Base-by-base conservation (phyloP, 2,888 invertebrate species). In the Phasia obesa region DNA sequence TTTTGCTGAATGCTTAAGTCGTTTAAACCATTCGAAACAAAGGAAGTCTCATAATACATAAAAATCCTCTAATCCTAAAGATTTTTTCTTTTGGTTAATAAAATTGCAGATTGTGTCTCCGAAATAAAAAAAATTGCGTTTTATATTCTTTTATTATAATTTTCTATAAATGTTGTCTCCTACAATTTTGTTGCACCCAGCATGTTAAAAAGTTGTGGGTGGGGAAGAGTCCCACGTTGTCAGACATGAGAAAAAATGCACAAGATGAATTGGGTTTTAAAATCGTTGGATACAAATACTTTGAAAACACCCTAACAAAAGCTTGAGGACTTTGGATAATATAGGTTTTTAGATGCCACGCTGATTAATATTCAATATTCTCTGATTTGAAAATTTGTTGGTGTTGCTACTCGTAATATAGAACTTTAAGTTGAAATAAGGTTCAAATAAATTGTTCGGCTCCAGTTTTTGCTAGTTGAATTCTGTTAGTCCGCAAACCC, bases 31-130 rank as follows among this genome's bases (percentile, higher is more conserved):
- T 27, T 17, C 27, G n/a, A 59, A 53, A 11, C 21, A 42, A 51
- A 59, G 13, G 23, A 19, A 51, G 13, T 31, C 53, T 9, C 38
- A 13, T 27, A 55, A 21, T 38, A 44, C 49, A 6, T 15, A 57
- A 38, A 78, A 49, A 21, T 1, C 25, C 47, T 31, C 35, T 65
- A 47, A 49, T 65, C 15, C 23, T 44, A 62, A 60, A 71, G 55
- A 38, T 71, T 76, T 59, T 60, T 27, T 42, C 60, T 31, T 21
- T 44, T 71, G 21, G 15, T 21, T 44, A 44, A 74, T 57, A 73
- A 73, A 78, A 73, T 60, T 81, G 67, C 55, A 82, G 64, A 78
- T 69, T 64, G 62, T 62, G 67, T 74, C 62, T 57, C 57, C 13
- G 19, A 64, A 69, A 67, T 57, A 49, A 51, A 65, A 51, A 65